phyloP scores from a whole-genome alignment of 2,113 vertebrate genomes.

The Sitta europaea region DNA sequence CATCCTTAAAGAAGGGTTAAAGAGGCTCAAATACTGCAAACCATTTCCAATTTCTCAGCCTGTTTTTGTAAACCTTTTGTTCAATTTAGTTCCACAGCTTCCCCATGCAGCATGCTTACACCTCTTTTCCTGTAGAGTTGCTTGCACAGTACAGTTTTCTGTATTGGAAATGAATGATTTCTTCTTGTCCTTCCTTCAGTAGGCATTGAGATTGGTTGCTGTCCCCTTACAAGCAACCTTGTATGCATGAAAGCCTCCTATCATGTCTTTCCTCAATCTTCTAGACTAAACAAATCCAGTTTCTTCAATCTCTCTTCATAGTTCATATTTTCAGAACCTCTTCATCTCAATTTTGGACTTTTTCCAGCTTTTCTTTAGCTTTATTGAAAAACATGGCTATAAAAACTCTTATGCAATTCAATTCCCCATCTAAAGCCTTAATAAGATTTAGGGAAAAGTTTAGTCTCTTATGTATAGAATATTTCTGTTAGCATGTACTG shows the following conservation, averaged over 20 bases:
- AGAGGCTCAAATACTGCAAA: not conserved
- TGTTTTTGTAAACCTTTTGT: not conserved
- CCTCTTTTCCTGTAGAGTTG: not conserved
- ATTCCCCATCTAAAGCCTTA: not conserved
- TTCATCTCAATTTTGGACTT: not conserved
- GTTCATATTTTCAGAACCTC: not conserved
- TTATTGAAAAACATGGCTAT: not conserved
- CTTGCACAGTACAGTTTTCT: not conserved
- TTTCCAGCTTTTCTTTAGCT: not conserved
- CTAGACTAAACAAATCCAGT: conserved; percentile 9
- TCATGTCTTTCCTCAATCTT: not conserved
- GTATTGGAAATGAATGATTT: not conserved
- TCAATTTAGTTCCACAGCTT: not conserved
- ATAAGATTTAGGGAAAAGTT: not conserved
- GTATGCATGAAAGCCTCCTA: not conserved
- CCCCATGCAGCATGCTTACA: not conserved
- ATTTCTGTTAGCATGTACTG: not conserved
- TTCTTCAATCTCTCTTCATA: not conserved
- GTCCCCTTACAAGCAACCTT: not conserved
- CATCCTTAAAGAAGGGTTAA: not conserved
- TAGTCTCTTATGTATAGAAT: not conserved
- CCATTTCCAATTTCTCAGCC: not conserved
- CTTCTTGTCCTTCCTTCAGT: not conserved
- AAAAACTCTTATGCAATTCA: not conserved
- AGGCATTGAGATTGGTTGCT: not conserved